Evolutionary conservation across 2,113 vertebrate species (phyloP).

Genomic region (Pedetes capensis): DNA sequence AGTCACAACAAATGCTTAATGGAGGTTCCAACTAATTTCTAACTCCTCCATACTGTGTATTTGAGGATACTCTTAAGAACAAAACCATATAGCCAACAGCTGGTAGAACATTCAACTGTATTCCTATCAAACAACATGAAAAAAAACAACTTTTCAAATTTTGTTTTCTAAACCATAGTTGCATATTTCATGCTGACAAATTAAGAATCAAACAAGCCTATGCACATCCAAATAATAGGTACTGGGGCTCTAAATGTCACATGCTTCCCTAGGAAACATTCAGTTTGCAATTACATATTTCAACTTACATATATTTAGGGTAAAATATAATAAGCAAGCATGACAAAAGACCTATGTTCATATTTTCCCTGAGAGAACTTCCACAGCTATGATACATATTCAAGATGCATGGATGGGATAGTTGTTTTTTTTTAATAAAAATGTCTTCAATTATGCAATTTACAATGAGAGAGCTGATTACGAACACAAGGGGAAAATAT

Average conservation of each 20-base stretch:
- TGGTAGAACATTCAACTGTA: conserved; percentile 46
- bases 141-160: conserved; percentile 66
- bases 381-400: conserved; percentile 36
- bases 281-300: conserved; percentile 41
- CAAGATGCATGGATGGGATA: background rate
- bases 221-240: conserved; percentile 68
- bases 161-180: conserved; percentile 70
- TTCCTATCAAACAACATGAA: conserved; percentile 68
- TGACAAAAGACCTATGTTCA: conserved; percentile 27
- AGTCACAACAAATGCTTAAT: background rate
- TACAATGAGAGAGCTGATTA: background rate
- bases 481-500: background rate
- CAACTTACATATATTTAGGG: conserved; percentile 52
- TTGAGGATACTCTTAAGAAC: conserved; percentile 41
- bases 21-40: conserved; percentile 32
- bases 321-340: conserved; percentile 36
- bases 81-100: conserved; percentile 58
- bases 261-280: conserved; percentile 62
- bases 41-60: conserved; percentile 33
- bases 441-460: conserved; percentile 51
- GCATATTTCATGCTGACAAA: conserved; percentile 71
- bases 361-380: background rate
- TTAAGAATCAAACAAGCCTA: conserved; percentile 74
- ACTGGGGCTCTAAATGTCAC: conserved; percentile 69
- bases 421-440: background rate